These are phyloP conservation scores for Typhlichthys subterraneus DNA, from an alignment of 2,797 vertebrate genomes.

Conservation along the genomic window DNA sequence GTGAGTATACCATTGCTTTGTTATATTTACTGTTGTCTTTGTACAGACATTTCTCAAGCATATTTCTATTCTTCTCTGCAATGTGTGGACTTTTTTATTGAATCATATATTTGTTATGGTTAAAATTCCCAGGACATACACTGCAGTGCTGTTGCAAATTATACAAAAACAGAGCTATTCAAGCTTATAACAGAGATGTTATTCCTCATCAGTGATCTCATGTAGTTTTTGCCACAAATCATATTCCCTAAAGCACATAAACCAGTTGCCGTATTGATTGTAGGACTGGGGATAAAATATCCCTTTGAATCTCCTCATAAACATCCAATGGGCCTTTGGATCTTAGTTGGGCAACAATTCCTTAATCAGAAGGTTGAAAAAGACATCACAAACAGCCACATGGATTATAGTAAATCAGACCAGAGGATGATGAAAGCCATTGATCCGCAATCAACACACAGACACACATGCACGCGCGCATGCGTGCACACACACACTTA, in stretches of 20 bases:
- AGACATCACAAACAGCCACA: constrained; percentile 35
- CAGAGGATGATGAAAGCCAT: constrained; percentile 72
- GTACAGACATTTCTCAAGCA: too few species aligned
- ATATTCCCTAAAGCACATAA: too few species aligned
- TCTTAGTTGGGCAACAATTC: neutral
- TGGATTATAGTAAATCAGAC: constrained; percentile 64
- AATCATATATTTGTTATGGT: too few species aligned
- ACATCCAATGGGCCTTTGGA: neutral
- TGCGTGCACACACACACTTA: constrained; percentile 4
- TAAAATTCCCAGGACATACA: too few species aligned
- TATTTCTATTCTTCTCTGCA: too few species aligned
- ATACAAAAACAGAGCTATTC: too few species aligned
- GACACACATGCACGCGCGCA: neutral
- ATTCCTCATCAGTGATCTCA: too few species aligned
- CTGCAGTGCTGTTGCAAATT: too few species aligned
- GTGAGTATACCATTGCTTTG: neutral
- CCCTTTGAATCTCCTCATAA: neutral
- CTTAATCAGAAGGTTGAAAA: constrained; percentile 4
- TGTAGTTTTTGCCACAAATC: too few species aligned
- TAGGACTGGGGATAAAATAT: neutral
- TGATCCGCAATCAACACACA: constrained; percentile 78
- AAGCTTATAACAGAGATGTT: too few species aligned
- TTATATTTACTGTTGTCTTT: neutral
- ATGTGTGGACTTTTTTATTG: too few species aligned
- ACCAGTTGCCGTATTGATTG: too few species aligned